Evolutionary conservation across 2,888 invertebrate genomes (phyloP), one percentile per base, ranked within the genome.

Genomic region (Gisinianus flammeolus): DNA sequence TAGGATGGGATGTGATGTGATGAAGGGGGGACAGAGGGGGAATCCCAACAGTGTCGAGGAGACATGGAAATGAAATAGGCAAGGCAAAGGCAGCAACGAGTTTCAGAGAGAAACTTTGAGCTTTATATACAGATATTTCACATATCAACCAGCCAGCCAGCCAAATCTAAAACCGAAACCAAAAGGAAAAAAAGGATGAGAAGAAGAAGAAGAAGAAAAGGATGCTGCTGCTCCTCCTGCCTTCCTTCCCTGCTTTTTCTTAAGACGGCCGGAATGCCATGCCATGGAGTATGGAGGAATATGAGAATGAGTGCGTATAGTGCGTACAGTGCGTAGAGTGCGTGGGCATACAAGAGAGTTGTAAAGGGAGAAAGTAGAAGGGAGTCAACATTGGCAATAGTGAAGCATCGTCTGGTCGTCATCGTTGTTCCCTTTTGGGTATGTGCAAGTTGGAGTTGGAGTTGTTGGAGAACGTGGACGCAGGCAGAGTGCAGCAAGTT

Each of bases 141-240:
- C n/a, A n/a, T n/a, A n/a, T n/a, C n/a, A n/a, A n/a, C n/a, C n/a
- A n/a, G n/a, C n/a, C n/a, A n/a, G n/a, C n/a, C n/a, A n/a, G 52
- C 52, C 52, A 12, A 8, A 12, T 8, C 8, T 44, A 44, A 44
- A 44, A 2, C 22, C 12, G 26, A 58, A 56, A 56, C 26, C 24
- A 71, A 31, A 12, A n/a, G 28, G 62, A 30, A 31, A 31, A 1
- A 4, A 4, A 31, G 67, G n/a, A 31, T 2, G 31, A 30, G 71
- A 52, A 16, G 71, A 71, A n/a, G 71, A 52, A 56, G 10, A 56
- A 31, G 19, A 56, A 62, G 56, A 8, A 28, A 54, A 28, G 54
- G 28, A 28, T 10, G 22, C 16, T 16, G n/a, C n/a, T n/a, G n/a
- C n/a, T n/a, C n/a, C n/a, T n/a, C n/a, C n/a, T n/a, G n/a, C n/a